These are phyloP conservation scores for Mesorhabditis spiculigera DNA, from an alignment of 2,888 invertebrate species.

Conservation along the genomic window DNA sequence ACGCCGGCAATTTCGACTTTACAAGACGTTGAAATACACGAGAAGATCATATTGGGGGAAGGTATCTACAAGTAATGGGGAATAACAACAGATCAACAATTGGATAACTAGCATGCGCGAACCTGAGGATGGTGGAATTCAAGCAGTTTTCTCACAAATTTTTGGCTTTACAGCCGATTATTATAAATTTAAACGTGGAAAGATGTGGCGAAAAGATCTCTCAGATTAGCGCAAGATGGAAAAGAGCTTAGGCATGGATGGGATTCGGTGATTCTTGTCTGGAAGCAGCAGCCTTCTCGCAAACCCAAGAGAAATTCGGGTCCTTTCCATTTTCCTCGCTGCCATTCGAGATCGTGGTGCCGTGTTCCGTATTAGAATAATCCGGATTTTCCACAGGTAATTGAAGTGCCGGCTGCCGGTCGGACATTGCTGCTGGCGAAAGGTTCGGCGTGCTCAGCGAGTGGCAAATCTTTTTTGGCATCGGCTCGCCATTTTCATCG, in stretches of 20 bases:
- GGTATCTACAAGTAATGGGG: no score
- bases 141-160: no score
- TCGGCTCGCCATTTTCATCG: not conserved
- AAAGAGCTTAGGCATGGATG: not conserved
- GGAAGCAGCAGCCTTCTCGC: not conserved
- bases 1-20: no score
- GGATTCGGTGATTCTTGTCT: not conserved
- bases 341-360: not conserved
- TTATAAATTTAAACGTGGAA: no score
- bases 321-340: not conserved
- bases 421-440: not conserved
- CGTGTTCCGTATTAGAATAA: not conserved
- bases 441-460: not conserved
- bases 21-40: no score
- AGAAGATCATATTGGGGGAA: no score
- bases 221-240: no score
- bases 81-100: no score
- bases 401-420: not conserved
- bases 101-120: no score
- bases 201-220: no score
- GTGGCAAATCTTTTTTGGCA: not conserved
- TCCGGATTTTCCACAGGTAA: conserved; percentile 2
- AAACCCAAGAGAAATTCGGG: not conserved
- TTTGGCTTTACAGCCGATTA: no score
- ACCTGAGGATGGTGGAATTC: no score